Evolutionary conservation across 2,888 invertebrate genomes (phyloP), one percentile per base, ranked within the genome.

Genomic region (Drosophila crucigera): DNA sequence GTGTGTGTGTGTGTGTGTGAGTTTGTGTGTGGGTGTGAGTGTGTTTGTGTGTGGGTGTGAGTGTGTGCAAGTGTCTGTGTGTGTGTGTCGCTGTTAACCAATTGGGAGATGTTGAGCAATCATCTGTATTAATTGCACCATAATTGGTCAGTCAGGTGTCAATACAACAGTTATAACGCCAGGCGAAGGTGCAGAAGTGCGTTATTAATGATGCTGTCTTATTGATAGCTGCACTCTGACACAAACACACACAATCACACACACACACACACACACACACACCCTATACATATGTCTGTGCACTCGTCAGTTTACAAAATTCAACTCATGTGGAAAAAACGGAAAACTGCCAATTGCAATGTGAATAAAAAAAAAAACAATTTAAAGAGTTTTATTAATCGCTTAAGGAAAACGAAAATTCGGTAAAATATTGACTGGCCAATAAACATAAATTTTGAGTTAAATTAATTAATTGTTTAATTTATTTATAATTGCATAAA

Each of bases 91-190:
- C 39, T 54, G 60, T 54, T 37, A 73, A 58, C 30, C 69, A 71
- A 68, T 56, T 69, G 66, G 56, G 67, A 78, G 75, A 68, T 68
- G 67, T 87, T 80, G 70, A 61, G 73, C 87, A 87, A 90, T 91
- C 91, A 86, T 76, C 79, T 89, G 87, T 83, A 86, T 83, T 88
- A 88, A 88, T 88, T 88, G 87, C 84, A 75, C 89, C 91, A 78
- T 85, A 91, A 88, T 90, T 90, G 87, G 91, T 75, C 91, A 91
- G 86, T 68, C 78, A 86, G 76, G 63, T 83, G 83, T 73, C 85
- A 84, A 78, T 73, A 58, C 54, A 74, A 53, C 73, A 64, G 50
- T 37, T 64, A 41, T 63, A 68, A 25, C 41, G 52, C 19, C n/a
- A 47, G 50, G 47, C 33, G 25, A 30, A 60, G 72, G 71, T 79